Evolutionary conservation across 2,888 invertebrate genomes (phyloP), one percentile per base, ranked within the genome.

Genomic region (Ectobius pallidus): DNA sequence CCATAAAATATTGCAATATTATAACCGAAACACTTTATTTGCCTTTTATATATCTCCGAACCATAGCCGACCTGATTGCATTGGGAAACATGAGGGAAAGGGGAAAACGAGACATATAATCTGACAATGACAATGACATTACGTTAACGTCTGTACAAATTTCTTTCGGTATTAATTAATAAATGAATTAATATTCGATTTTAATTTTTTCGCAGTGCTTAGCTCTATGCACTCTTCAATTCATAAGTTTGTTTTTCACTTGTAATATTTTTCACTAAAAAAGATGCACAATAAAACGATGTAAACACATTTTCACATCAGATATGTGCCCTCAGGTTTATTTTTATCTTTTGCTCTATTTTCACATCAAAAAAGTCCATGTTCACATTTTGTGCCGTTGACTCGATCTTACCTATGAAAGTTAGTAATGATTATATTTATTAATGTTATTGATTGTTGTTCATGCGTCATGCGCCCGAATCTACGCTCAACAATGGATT

Each of bases 81-180:
- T n/a, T 7, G 58, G 18, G 20, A 22, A 9, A 20, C 42, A 4
- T 62, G 62, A 34, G 32, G 61, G 39, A 7, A 3, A 20, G 62
- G 18, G 22, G 18, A 16, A 63, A 65, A 71, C 71, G 65, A 71
- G 49, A 71, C 71, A 71, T 61, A 71, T 22, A 71, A 65, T 63
- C 63, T 71, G 63, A 71, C 63, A 65, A 63, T 55, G 52, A 71
- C 71, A 71, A 65, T 70, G 55, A 69, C 55, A 69, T 46, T 71
- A 70, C 70, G 70, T 42, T 63, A 70, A 70, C 63, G 70, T 49
- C 58, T 70, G 71, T 71, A 71, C 71, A 71, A 68, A 70, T 63
- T 42, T 63, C 14, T 63, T 42, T 63, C 34, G 22, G 34, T 18
- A 42, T 63, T 63, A 70, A 63, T 30, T 16, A 62, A 70, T 63